Conservation (phyloP, 1,140 invertebrate genomes). For the Chlorops oryzae region DNA sequence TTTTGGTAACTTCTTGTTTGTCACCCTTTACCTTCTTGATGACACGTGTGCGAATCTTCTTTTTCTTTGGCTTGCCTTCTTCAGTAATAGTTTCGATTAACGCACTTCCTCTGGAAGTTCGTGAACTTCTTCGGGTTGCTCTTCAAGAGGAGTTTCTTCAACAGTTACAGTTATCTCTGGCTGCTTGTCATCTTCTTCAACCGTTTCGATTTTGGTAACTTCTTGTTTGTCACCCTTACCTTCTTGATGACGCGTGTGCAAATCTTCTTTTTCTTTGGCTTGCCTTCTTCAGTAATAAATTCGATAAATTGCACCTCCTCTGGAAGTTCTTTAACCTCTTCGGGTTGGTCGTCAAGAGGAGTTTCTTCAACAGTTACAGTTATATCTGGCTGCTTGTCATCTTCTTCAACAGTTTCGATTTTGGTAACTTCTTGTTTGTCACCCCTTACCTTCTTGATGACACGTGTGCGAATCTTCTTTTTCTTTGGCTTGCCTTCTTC, state of each 20-base stretch:
- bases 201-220: conserved; percentile 18
- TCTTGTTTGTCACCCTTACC: conserved; percentile 11
- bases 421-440: conserved; percentile 34
- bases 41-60: conserved; percentile 12
- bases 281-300: conserved; percentile 24
- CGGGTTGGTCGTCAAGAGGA: not conserved
- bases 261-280: conserved; percentile 11
- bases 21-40: conserved; percentile 17
- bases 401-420: conserved; percentile 44
- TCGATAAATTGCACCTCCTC: conserved; percentile 31
- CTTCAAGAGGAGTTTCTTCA: conserved; percentile 30
- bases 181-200: conserved; percentile 13
- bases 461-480: conserved; percentile 21
- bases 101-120: not conserved
- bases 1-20: conserved; percentile 21
- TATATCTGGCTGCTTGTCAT: conserved; percentile 33
- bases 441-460: conserved; percentile 31
- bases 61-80: conserved; percentile 23
- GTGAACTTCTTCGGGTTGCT: conserved; percentile 27
- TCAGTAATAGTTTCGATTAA: conserved; percentile 24
- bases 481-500: conserved; percentile 12
- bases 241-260: conserved; percentile 20
- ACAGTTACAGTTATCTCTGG: conserved; percentile 14
- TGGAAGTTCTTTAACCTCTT: not conserved
- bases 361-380: conserved; percentile 23